Evolutionary conservation across 2,888 invertebrate genomes (phyloP).

Genomic region (Desoria tigrina): DNA sequence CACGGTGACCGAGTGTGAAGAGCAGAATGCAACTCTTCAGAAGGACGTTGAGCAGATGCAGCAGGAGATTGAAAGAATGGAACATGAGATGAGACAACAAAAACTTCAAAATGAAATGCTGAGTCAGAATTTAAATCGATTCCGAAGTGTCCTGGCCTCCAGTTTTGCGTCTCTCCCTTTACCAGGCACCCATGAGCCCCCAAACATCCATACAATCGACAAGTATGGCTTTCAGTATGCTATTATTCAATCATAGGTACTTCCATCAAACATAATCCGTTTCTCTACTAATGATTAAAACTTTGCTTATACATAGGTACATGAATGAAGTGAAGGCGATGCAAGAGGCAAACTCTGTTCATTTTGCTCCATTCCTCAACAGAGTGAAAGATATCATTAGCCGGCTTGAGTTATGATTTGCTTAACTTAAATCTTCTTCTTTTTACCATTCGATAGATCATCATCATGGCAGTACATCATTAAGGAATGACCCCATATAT

Average conservation of each 20-base stretch:
- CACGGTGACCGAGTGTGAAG: slow-evolving; percentile 90
- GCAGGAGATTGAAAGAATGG: slow-evolving; percentile 80
- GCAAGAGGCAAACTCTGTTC: slow-evolving; percentile 58
- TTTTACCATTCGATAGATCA: slow-evolving; percentile 19
- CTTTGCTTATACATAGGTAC: slow-evolving; percentile 59
- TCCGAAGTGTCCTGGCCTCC: slow-evolving; percentile 72
- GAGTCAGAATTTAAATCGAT: slow-evolving; percentile 75
- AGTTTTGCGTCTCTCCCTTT: slow-evolving; percentile 70
- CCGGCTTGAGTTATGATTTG: slow-evolving; percentile 66
- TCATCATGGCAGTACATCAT: slow-evolving; percentile 16
- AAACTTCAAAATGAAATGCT: slow-evolving; percentile 77
- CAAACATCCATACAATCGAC: slow-evolving; percentile 81
- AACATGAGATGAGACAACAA: slow-evolving; percentile 81
- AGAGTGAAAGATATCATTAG: slow-evolving; percentile 78
- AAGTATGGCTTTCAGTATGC: too few species aligned
- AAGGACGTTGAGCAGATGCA: slow-evolving; percentile 94
- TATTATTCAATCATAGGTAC: too few species aligned
- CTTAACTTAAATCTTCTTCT: slow-evolving; percentile 21
- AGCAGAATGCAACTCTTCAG: slow-evolving; percentile 88
- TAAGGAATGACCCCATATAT: background rate
- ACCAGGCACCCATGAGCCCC: slow-evolving; percentile 74
- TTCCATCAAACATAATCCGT: too few species aligned
- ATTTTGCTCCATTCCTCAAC: slow-evolving; percentile 54
- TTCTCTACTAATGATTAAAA: too few species aligned
- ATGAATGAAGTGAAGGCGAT: slow-evolving; percentile 78